Base-by-base conservation (phyloP, 2,113 vertebrate species). In the human (Homo sapiens) region DNA sequence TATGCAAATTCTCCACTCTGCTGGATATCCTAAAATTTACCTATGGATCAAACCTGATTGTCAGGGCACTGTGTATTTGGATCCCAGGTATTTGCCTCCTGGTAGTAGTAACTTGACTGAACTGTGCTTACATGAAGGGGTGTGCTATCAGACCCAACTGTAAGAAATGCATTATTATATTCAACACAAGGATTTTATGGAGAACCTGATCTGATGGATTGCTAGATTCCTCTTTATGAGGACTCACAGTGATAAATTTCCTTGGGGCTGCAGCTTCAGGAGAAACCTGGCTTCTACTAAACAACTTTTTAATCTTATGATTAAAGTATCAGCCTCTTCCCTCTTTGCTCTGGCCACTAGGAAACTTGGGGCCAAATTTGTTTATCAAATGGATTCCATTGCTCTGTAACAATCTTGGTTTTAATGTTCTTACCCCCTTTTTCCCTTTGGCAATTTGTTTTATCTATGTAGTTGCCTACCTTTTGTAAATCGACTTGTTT, bases 1-100 rank as follows among this genome's bases (percentile, higher is more conserved):
- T 61, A 89, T 59, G 22, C 25, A 79, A 82, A 75, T 89, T 93
- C 72, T 66, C 64, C 43, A n/a, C 64, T 79, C 86, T 94, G 23
- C 48, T 79, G 50, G 27, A 52, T 85, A 68, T 48, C 57, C 22
- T 96, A 66, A 78, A 94, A 79, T 94, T 96, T 93, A 82, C 52
- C 64, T 75, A 78, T n/a, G 92, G 89, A 81, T 95, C 91, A 96
- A 88, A 88, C 45, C 43, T 90, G 89, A 45, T 75, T n/a, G 6
- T 89, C 68, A 78, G 40, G 78, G 72, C 43, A 8, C 20, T 91
- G 43, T 66, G 52, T 90, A 3, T 30, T 76, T 57, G 76, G 45
- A 90, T 83, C 30, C 1, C 18, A 57, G 30, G 81, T 64, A 61
- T 87, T 64, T 85, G 76, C 75, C 80, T 88, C 76, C 66, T 90